Evolutionary conservation across 23 tunicate genomes (phyloP).

Genomic region (Oikopleura albicans): DNA sequence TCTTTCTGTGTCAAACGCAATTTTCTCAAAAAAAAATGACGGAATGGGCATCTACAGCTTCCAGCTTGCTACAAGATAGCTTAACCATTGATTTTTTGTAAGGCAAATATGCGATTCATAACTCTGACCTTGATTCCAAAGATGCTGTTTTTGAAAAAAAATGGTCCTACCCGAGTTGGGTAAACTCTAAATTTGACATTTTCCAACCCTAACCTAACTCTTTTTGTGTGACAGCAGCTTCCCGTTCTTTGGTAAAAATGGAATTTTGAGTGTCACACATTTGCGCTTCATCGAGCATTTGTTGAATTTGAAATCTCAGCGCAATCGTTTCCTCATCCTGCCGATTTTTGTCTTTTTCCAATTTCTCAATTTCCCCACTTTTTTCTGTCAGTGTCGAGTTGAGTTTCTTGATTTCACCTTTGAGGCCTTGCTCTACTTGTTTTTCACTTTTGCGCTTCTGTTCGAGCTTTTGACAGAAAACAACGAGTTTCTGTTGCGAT

Average conservation of each 20-base stretch:
- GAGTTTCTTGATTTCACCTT: background rate
- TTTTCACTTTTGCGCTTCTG: background rate
- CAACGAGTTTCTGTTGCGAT: background rate
- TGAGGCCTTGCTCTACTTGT: background rate
- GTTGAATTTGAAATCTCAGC: conserved; percentile 4
- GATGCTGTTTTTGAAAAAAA: too few species aligned
- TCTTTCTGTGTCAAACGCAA: too few species aligned
- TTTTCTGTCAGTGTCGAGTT: conserved; percentile 2
- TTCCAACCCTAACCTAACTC: too few species aligned
- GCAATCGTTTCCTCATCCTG: background rate
- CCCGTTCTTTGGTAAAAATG: background rate
- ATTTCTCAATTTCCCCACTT: background rate
- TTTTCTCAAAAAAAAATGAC: too few species aligned
- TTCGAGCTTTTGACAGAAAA: conserved; percentile 9
- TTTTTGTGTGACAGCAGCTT: too few species aligned
- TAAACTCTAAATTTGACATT: too few species aligned
- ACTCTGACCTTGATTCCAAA: too few species aligned
- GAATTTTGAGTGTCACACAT: background rate
- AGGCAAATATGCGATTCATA: too few species aligned
- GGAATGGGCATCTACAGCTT: too few species aligned
- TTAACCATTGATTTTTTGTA: too few species aligned
- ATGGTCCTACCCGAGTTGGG: too few species aligned
- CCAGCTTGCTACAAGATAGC: too few species aligned
- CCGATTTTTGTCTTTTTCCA: background rate
- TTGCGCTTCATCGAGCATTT: conserved; percentile 10